Evolutionary conservation across 1,140 invertebrate species (phyloP).

Genomic region (Cotesia chilonis): DNA sequence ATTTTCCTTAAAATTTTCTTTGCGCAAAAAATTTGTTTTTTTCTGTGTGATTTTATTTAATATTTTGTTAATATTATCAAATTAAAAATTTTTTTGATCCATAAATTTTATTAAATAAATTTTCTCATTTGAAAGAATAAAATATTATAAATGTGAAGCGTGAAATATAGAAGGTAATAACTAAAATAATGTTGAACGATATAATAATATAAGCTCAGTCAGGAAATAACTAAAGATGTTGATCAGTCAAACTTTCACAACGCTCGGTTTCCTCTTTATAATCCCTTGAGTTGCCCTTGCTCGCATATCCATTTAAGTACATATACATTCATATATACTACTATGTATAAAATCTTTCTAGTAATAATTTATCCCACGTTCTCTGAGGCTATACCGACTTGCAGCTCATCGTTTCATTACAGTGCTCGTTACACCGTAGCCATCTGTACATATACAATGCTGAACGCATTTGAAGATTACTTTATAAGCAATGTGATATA

Average conservation of each 20-base stretch:
- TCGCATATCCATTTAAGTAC: neutral
- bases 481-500: too few species aligned
- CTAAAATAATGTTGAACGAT: neutral
- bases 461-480: neutral
- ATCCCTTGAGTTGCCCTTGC: constrained; percentile 20
- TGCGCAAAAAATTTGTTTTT: too few species aligned
- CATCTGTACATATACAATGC: neutral
- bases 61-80: too few species aligned
- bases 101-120: too few species aligned
- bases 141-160: too few species aligned
- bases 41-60: too few species aligned
- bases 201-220: neutral
- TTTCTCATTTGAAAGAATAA: too few species aligned
- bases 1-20: too few species aligned
- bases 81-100: too few species aligned
- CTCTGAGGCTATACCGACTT: constrained; percentile 3
- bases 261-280: constrained; percentile 20
- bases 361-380: constrained; percentile 30
- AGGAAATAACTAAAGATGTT: neutral
- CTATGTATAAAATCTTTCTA: neutral
- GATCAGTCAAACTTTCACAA: constrained; percentile 13
- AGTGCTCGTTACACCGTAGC: constrained; percentile 17
- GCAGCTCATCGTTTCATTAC: constrained; percentile 29
- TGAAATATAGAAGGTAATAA: too few species aligned
- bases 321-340: too few species aligned